phyloP scores from a whole-genome alignment of 1,140 invertebrate species.

The Temnothorax nylanderi region DNA sequence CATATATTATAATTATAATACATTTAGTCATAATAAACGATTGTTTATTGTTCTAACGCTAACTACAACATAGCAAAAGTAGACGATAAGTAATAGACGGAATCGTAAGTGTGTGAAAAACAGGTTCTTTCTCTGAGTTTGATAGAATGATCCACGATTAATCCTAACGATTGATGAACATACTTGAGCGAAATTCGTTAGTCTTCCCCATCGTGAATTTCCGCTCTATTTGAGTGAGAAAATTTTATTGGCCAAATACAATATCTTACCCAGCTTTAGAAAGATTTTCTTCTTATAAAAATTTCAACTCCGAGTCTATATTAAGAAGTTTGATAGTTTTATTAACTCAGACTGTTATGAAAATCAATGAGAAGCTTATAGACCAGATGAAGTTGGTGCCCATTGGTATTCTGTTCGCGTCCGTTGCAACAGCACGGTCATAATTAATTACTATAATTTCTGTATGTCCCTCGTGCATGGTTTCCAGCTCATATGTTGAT shows the following conservation, averaged over 20 bases:
- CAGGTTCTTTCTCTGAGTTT: background rate
- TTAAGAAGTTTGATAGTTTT: background rate
- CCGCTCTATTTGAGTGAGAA: background rate
- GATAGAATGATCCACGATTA: conserved; percentile 11
- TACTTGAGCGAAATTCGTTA: background rate
- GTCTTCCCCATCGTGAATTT: background rate
- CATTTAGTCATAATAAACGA: no score
- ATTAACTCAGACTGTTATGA: background rate
- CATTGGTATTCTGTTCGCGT: conserved; percentile 4
- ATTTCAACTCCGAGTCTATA: background rate
- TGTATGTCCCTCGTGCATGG: background rate
- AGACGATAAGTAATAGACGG: background rate
- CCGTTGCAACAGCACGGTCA: background rate
- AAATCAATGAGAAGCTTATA: conserved; percentile 15
- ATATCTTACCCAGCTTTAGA: background rate
- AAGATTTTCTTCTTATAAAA: background rate
- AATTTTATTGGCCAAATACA: background rate
- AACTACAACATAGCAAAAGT: no score
- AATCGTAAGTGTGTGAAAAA: background rate
- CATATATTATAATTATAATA: no score
- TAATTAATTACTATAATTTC: conserved; percentile 60
- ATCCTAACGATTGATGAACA: conserved; percentile 51
- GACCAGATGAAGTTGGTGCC: background rate
- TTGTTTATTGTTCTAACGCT: no score
- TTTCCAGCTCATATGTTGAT: conserved; percentile 34